phyloP scores from a whole-genome alignment of 1,140 invertebrate genomes.

The Forficula auricularia region DNA sequence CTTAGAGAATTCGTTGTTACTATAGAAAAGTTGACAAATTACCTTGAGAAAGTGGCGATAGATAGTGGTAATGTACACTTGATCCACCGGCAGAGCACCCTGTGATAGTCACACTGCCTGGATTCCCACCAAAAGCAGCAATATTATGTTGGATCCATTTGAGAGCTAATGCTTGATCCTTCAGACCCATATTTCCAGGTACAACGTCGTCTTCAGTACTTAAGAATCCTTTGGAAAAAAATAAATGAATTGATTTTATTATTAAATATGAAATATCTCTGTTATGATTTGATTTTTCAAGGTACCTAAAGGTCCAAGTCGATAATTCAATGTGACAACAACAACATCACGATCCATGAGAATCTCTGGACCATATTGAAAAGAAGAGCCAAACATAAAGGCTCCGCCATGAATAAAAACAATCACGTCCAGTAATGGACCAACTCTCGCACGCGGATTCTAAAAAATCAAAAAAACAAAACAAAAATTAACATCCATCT shows the following conservation, averaged over 20 bases:
- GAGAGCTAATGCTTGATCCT: conserved; percentile 39
- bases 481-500: no score
- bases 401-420: no score
- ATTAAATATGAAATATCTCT: no score
- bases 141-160: conserved; percentile 41
- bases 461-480: no score
- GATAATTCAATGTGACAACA: conserved; percentile 44
- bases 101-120: conserved; percentile 29
- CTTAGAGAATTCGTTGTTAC: no score
- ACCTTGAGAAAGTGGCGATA: conserved; percentile 16
- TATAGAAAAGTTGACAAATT: no score
- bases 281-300: background rate
- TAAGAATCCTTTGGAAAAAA: conserved; percentile 27
- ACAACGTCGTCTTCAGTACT: conserved; percentile 33
- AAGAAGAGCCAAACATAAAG: no score
- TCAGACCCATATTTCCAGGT: conserved; percentile 40
- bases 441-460: no score
- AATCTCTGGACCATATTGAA: conserved; percentile 30
- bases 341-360: conserved; percentile 41
- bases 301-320: conserved; percentile 37
- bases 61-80: conserved; percentile 40
- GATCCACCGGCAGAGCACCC: conserved; percentile 34
- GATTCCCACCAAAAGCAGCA: conserved; percentile 32
- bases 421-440: no score
- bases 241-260: no score